A percentile compares a stretch with the other conserved stretches of the same genome.
These are phyloP conservation scores for Hoplostethus atlanticus DNA, from an alignment of 2,797 vertebrate genomes.

Conservation along the genomic window DNA sequence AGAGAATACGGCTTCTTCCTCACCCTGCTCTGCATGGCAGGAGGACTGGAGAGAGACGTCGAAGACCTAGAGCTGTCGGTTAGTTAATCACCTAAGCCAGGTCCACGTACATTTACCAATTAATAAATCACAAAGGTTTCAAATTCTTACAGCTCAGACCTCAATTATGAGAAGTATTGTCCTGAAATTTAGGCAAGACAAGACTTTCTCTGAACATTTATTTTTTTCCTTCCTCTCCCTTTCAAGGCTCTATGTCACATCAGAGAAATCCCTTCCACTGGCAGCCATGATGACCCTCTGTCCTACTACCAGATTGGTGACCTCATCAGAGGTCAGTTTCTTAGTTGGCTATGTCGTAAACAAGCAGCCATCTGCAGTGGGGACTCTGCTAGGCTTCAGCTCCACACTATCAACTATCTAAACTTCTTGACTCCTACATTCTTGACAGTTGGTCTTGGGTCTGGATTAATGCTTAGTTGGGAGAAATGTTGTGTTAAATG, in stretches of 20 bases:
- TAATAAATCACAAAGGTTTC: neutral
- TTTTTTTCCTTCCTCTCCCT: neutral
- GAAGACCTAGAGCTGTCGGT: constrained; percentile 94
- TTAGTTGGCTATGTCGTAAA: neutral
- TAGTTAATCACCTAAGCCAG: constrained; percentile 57
- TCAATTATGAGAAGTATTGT: too few relatives aligned
- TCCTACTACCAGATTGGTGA: constrained; percentile 97
- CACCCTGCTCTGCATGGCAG: constrained; percentile 91
- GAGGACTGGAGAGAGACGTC: constrained; percentile 90
- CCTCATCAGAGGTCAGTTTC: constrained; percentile 90
- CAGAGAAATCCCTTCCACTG: constrained; percentile 93
- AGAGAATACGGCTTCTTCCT: constrained; percentile 98
- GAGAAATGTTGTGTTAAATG: too few relatives aligned
- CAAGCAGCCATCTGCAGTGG: neutral
- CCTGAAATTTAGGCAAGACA: too few relatives aligned
- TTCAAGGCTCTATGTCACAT: constrained; percentile 93
- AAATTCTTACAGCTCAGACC: too few relatives aligned
- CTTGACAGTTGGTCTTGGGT: too few relatives aligned
- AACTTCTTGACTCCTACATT: neutral
- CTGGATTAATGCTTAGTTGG: too few relatives aligned
- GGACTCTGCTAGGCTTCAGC: neutral
- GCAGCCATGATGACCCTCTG: constrained; percentile 95
- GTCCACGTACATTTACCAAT: neutral
- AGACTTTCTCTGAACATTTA: too few relatives aligned
- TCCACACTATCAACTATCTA: neutral